phyloP scores from a whole-genome alignment of 2,113 vertebrate species.

The Alectura lathami region DNA sequence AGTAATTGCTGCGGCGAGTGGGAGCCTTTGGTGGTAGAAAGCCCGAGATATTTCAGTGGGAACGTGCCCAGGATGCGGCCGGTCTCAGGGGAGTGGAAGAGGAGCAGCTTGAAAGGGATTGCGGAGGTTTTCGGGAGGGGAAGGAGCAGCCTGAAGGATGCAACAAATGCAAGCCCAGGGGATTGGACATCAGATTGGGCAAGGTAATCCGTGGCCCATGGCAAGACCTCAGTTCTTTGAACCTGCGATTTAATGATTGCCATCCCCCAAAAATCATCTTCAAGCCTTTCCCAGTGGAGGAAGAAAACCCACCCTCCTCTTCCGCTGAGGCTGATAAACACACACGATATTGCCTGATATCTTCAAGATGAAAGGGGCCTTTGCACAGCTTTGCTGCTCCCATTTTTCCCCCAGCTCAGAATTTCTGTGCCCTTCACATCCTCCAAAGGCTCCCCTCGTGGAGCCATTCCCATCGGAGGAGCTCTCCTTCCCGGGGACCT shows the following conservation, averaged over 20 bases:
- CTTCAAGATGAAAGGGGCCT: not conserved
- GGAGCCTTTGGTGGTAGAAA: not conserved
- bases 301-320: not conserved
- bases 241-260: not conserved
- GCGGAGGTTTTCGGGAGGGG: not conserved
- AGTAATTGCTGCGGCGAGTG: fast-evolving
- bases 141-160: not conserved
- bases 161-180: not conserved
- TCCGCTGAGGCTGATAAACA: not conserved
- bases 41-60: not conserved
- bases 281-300: not conserved
- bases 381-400: not conserved
- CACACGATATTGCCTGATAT: fast-evolving
- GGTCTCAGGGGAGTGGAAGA: not conserved
- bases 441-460: not conserved
- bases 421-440: not conserved
- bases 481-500: not conserved
- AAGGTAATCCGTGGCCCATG: not conserved
- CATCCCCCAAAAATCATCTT: not conserved
- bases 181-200: not conserved
- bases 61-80: not conserved
- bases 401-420: not conserved
- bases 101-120: not conserved
- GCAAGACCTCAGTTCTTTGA: not conserved
- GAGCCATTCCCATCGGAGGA: not conserved